phyloP scores from a whole-genome alignment of 2,797 vertebrate species.

The Amniataba percoides region DNA sequence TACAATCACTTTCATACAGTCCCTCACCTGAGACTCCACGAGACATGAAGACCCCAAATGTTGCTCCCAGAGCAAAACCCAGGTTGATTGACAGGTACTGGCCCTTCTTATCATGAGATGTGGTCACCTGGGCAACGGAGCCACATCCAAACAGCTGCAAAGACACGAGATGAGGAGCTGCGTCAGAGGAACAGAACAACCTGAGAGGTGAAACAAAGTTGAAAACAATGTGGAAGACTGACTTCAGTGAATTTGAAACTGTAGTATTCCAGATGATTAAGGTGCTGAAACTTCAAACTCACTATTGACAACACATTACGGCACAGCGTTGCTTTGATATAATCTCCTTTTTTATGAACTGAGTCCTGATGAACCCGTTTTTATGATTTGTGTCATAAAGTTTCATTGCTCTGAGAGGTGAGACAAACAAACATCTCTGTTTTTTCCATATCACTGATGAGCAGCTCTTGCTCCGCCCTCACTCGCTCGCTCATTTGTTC shows the following conservation, averaged over 20 bases:
- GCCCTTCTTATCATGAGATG: slow-evolving; percentile 78
- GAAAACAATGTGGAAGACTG: background rate
- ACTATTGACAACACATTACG: background rate
- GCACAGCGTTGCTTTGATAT: background rate
- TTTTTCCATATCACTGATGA: slow-evolving; percentile 8
- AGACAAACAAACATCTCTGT: slow-evolving; percentile 1
- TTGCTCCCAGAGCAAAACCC: slow-evolving; percentile 84
- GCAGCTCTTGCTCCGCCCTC: background rate
- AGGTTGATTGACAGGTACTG: slow-evolving; percentile 87
- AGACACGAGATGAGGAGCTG: background rate
- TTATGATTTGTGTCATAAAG: slow-evolving; percentile 66
- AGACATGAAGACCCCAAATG: slow-evolving; percentile 82
- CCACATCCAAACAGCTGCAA: slow-evolving; percentile 87
- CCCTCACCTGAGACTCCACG: slow-evolving; percentile 84
- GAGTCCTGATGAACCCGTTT: slow-evolving; percentile 28
- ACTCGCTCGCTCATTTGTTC: background rate
- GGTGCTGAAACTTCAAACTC: background rate
- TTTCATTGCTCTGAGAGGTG: slow-evolving; percentile 4
- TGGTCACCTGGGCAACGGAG: slow-evolving; percentile 85
- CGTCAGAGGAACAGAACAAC: background rate
- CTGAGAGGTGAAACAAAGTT: background rate
- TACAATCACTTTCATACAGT: background rate
- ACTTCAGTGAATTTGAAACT: background rate
- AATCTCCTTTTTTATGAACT: slow-evolving; percentile 39
- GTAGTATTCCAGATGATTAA: background rate